Base-by-base conservation (phyloP, 2,113 vertebrate species). In the Cavia aperea region DNA sequence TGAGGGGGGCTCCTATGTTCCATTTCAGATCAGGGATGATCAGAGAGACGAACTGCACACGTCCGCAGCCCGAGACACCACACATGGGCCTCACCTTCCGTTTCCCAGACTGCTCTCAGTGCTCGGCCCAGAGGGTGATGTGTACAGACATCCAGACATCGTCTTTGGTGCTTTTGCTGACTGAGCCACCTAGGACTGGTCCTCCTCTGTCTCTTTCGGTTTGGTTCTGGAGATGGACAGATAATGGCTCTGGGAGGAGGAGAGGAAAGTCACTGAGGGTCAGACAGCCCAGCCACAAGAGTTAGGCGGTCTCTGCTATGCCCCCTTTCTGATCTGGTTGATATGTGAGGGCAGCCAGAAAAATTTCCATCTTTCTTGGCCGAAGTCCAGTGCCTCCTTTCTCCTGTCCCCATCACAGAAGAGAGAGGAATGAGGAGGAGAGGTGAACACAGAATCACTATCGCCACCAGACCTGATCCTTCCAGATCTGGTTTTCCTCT, bases 71-170 rank as follows among this genome's bases (percentile, higher is more conserved):
- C 5, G 73, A 72, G 16, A 58, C 19, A 29, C 29, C 26, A 5
- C 92, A 31, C 29, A 36, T 9, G 77, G 56, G 12, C 23, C 13
- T 29, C 16, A 4, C 43, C 43, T 62, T 43, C 66, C 33, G 43
- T 81, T 60, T 72, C 81, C 81, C 36, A 72, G 84, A 49, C 19
- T 19, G 21, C 43, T 43, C 14, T 12, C 1, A 4, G 31, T 4
- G 11, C 3, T 58, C 65, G 6, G 3, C 9, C 14, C 26, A 49
- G 46, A 51, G n/a, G 16, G 9, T 10, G 3, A 19, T 1, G 5
- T 3, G 2, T 18, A 33, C 36, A 65, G 56, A 21, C 1, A 6
- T 33, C 29, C 33, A 21, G 26, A 39, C 39, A 39, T 39, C 39
- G 39, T 39, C 39, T 39, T 33, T 15, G 12, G 33, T 56, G 39